Evolutionary conservation across 2,888 invertebrate genomes (phyloP).

Genomic region (Ferdinandea cuprea): DNA sequence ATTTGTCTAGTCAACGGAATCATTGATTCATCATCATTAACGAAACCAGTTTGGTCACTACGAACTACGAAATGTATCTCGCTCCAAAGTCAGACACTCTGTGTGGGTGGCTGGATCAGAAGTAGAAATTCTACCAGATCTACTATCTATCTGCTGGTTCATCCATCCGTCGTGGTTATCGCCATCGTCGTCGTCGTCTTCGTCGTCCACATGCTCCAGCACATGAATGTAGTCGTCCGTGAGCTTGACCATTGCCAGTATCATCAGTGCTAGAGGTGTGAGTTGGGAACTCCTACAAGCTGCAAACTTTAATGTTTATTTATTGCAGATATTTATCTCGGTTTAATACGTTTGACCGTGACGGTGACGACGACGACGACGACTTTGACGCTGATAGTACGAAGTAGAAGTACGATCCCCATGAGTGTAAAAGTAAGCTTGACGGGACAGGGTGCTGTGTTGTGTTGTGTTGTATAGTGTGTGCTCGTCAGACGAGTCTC

Average conservation of each 20-base stretch:
- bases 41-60: constrained; percentile 60
- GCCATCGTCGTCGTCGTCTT: too few species aligned
- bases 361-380: constrained; percentile 36
- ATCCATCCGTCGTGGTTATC: constrained; percentile 43
- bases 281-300: constrained; percentile 69
- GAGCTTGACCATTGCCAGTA: constrained; percentile 59
- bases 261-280: constrained; percentile 46
- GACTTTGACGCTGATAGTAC: constrained; percentile 1
- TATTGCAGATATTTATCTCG: constrained; percentile 73
- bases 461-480: too few species aligned
- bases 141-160: constrained; percentile 60
- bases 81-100: neutral
- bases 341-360: constrained; percentile 70
- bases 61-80: constrained; percentile 31
- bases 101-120: constrained; percentile 68
- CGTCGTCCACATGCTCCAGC: neutral
- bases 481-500: constrained; percentile 60
- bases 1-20: constrained; percentile 74
- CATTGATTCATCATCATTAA: constrained; percentile 75
- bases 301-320: constrained; percentile 73
- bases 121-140: constrained; percentile 59
- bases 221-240: constrained; percentile 23
- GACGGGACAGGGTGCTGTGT: constrained; percentile 30
- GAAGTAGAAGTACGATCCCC: too few species aligned
- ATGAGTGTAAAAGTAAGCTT: constrained; percentile 35